These are phyloP conservation scores for Hylomyscus alleni DNA, from an alignment of 2,797 vertebrate genomes.

Conservation along the genomic window DNA sequence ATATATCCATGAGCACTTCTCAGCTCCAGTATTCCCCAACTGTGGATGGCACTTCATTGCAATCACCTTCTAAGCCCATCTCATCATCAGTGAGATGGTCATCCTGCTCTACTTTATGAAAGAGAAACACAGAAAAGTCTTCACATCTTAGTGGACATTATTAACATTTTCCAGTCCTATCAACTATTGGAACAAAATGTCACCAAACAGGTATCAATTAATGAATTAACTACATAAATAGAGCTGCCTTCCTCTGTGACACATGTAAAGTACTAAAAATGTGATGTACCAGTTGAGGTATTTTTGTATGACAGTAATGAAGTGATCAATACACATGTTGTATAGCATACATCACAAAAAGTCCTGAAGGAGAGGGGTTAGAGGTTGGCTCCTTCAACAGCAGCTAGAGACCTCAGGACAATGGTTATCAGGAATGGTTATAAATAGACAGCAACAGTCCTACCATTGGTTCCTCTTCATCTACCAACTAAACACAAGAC, in stretches of 20 bases:
- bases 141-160: not conserved
- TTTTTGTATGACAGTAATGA: not conserved
- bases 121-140: conserved; percentile 25
- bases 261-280: not conserved
- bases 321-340: conserved; percentile 14
- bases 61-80: not conserved
- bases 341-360: not conserved
- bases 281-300: not conserved
- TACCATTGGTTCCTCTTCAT: not conserved
- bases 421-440: not conserved
- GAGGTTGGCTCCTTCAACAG: not conserved
- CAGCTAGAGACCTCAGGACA: not conserved
- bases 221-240: conserved; percentile 20
- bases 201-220: not conserved
- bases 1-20: not conserved
- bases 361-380: not conserved
- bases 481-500: not conserved
- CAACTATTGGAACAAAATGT: not conserved
- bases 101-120: not conserved
- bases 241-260: not conserved
- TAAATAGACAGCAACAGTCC: not conserved
- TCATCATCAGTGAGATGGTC: not conserved
- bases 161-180: not conserved
- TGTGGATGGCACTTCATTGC: not conserved
- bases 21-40: not conserved